These are phyloP conservation scores for Tokudaia tokunoshimensis DNA, from an alignment of 2,797 vertebrate genomes.

Conservation along the genomic window DNA sequence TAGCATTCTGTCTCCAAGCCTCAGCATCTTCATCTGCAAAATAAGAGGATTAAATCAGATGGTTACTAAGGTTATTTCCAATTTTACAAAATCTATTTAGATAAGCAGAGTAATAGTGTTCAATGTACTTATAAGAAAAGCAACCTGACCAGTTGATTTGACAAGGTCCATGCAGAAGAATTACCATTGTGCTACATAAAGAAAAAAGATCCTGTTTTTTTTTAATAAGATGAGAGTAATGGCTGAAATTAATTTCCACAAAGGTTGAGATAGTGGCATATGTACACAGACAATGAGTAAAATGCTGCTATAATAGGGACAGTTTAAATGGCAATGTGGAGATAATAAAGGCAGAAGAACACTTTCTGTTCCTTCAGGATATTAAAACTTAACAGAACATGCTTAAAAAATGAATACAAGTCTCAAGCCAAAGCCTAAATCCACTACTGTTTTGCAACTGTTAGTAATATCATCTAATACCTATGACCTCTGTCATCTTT, in stretches of 20 bases:
- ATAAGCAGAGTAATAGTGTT: conserved; percentile 47
- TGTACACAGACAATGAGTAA: conserved; percentile 31
- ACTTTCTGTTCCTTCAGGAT: conserved; percentile 59
- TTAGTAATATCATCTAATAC: conserved; percentile 33
- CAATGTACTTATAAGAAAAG: conserved; percentile 56
- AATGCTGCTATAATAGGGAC: conserved; percentile 39
- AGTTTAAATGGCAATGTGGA: conserved; percentile 55
- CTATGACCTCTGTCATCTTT: conserved; percentile 15
- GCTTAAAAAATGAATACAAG: conserved; percentile 53
- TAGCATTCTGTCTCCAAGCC: background rate
- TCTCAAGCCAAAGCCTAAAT: conserved; percentile 54
- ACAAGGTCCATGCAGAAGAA: conserved; percentile 62
- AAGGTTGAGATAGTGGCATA: conserved; percentile 46
- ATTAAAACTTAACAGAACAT: conserved; percentile 57
- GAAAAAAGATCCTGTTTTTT: conserved; percentile 51
- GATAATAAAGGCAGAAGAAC: conserved; percentile 32
- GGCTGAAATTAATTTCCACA: conserved; percentile 70
- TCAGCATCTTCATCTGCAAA: conserved; percentile 31
- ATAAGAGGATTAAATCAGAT: conserved; percentile 58
- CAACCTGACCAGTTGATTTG: conserved; percentile 5
- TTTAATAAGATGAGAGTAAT: conserved; percentile 60
- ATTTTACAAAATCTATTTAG: conserved; percentile 56
- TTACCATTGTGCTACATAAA: conserved; percentile 57
- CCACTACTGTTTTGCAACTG: conserved; percentile 1
- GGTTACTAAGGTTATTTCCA: conserved; percentile 58